These are phyloP conservation scores for Cyrtorhinus lividipennis DNA, from an alignment of 1,140 invertebrate genomes.

Conservation along the genomic window DNA sequence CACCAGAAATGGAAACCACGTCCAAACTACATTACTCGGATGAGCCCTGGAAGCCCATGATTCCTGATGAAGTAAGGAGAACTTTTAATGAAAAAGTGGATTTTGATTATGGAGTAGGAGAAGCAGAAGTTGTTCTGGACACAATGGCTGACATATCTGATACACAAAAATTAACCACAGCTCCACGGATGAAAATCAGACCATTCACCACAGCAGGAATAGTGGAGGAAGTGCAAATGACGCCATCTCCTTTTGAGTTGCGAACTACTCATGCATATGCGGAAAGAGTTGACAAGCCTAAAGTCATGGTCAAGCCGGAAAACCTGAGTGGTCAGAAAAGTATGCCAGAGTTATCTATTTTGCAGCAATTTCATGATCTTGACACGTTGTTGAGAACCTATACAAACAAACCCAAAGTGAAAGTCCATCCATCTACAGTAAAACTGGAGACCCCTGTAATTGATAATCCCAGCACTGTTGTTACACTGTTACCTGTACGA, in stretches of 20 bases:
- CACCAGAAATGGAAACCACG: background rate
- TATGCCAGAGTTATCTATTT: conserved; percentile 21
- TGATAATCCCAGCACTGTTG: conserved; percentile 27
- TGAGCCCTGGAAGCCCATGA: conserved; percentile 22
- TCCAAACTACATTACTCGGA: conserved; percentile 2
- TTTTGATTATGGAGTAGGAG: conserved; percentile 19
- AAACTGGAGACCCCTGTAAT: conserved; percentile 3
- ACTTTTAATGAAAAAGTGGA: conserved; percentile 13
- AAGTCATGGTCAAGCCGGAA: background rate
- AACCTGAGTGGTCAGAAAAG: conserved; percentile 10
- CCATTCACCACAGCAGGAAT: background rate
- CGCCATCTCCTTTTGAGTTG: background rate
- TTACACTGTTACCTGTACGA: conserved; percentile 44
- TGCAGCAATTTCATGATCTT: conserved; percentile 23
- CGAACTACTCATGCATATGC: background rate
- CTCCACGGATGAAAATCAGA: background rate
- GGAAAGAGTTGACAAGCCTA: conserved; percentile 8
- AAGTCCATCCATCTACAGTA: background rate
- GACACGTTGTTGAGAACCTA: conserved; percentile 26
- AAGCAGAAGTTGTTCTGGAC: conserved; percentile 23
- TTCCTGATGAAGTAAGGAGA: conserved; percentile 18
- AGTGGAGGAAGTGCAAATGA: conserved; percentile 8
- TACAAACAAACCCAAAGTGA: conserved; percentile 14
- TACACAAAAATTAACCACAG: background rate
- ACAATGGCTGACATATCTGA: background rate